These are phyloP conservation scores for Corythaixoides concolor DNA, from an alignment of 2,113 vertebrate genomes.

Conservation along the genomic window DNA sequence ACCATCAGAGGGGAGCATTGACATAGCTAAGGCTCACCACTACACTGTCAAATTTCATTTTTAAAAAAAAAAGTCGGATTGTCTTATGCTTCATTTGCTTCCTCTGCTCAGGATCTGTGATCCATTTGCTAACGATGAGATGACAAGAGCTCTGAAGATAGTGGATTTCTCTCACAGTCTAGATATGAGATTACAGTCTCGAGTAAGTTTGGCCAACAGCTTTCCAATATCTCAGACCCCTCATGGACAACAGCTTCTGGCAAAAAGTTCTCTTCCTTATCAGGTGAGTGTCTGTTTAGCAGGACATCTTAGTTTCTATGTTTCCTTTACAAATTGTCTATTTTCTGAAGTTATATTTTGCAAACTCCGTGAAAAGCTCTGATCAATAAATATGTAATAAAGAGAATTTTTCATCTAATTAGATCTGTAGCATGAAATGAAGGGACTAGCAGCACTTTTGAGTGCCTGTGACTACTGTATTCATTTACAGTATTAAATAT, in stretches of 20 bases:
- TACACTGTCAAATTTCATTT: not conserved
- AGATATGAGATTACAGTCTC: conserved; percentile 76
- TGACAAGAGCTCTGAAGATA: conserved; percentile 70
- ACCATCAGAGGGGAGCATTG: conserved; percentile 72
- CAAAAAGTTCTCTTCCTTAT: conserved; percentile 73
- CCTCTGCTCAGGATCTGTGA: conserved; percentile 70
- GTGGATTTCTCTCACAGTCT: conserved; percentile 85
- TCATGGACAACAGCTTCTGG: conserved; percentile 77
- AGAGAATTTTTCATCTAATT: not conserved
- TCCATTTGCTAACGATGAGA: conserved; percentile 36
- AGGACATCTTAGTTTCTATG: not conserved
- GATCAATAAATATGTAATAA: not conserved
- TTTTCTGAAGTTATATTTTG: not conserved
- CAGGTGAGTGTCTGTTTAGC: conserved; percentile 73
- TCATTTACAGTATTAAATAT: not conserved
- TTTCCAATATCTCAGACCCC: conserved; percentile 76
- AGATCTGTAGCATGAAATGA: not conserved
- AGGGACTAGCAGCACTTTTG: not conserved
- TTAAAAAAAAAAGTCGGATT: not conserved
- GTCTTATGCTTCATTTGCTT: conserved; percentile 1
- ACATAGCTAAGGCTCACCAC: not conserved
- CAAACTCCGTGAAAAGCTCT: not conserved
- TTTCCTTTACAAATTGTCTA: not conserved
- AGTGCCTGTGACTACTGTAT: not conserved
- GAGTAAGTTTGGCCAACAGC: conserved; percentile 47